A percentile compares a stretch with the other conserved stretches of the same genome.
phyloP scores from a whole-genome alignment of 2,113 vertebrate species.

The Maccullochella peelii region DNA sequence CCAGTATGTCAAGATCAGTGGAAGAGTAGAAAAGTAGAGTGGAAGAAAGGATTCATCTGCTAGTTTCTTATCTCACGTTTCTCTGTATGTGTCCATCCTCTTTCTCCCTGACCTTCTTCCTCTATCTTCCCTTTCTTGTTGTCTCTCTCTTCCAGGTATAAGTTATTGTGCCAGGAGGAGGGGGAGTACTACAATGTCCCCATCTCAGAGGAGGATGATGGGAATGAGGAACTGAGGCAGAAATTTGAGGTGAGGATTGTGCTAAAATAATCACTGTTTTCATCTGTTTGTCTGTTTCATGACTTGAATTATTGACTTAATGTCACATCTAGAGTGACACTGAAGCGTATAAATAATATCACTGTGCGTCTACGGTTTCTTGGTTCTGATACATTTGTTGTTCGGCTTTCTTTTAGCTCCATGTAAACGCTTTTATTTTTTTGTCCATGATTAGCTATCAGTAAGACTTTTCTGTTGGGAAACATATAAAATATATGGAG shows the following conservation, averaged over 20 bases:
- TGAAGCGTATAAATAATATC: background rate
- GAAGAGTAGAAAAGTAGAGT: background rate
- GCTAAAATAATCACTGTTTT: background rate
- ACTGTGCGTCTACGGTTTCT: background rate
- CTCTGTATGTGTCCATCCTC: background rate
- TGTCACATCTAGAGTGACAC: background rate
- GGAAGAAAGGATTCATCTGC: background rate
- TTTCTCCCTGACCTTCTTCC: conserved; percentile 1
- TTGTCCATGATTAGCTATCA: background rate
- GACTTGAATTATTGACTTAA: background rate
- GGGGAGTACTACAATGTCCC: conserved; percentile 98
- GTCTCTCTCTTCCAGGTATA: conserved; percentile 87
- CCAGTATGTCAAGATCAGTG: background rate
- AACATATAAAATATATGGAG: background rate
- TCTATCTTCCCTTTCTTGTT: background rate
- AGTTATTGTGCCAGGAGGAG: conserved; percentile 95
- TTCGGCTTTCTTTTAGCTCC: background rate
- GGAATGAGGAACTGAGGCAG: conserved; percentile 91
- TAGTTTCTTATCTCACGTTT: background rate
- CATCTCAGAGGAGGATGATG: conserved; percentile 94
- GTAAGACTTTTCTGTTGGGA: background rate
- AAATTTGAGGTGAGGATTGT: conserved; percentile 94
- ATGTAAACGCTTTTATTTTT: background rate
- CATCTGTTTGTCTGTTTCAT: background rate
- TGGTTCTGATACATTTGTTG: background rate